phyloP scores from a whole-genome alignment of 2,797 vertebrate genomes.

The Acipenser transmontanus region DNA sequence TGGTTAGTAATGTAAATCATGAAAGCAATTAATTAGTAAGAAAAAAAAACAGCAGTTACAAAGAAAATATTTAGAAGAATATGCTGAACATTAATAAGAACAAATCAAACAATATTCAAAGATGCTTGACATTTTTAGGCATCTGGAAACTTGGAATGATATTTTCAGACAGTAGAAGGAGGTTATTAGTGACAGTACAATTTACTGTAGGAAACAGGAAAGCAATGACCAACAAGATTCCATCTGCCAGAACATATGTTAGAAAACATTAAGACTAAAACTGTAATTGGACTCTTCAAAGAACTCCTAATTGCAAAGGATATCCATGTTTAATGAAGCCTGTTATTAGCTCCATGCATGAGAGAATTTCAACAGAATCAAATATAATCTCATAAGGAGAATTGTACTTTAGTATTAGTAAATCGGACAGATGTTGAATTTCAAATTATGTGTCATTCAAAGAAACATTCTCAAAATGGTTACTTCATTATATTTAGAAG shows the following conservation, averaged over 20 bases:
- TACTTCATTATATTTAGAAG: too few species aligned
- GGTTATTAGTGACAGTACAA: slow-evolving; percentile 19
- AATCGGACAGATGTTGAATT: slow-evolving; percentile 13
- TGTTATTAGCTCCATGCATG: slow-evolving; percentile 10
- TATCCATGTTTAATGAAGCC: slow-evolving; percentile 14
- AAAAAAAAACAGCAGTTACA: too few species aligned
- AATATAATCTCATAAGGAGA: slow-evolving; percentile 4
- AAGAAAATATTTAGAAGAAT: too few species aligned
- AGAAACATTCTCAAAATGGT: slow-evolving; percentile 2
- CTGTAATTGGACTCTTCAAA: slow-evolving; percentile 18
- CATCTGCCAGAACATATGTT: slow-evolving; percentile 24
- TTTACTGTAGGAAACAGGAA: slow-evolving; percentile 10
- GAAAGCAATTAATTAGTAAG: too few species aligned
- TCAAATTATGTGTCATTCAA: background rate
- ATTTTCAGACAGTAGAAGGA: slow-evolving; percentile 10
- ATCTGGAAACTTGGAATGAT: slow-evolving; percentile 13
- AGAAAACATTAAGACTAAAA: slow-evolving; percentile 14
- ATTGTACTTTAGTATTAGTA: background rate
- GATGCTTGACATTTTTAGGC: slow-evolving; percentile 10
- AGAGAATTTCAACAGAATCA: background rate
- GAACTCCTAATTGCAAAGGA: slow-evolving; percentile 21
- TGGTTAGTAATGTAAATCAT: too few species aligned
- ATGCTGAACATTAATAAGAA: too few species aligned
- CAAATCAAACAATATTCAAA: too few species aligned
- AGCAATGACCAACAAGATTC: slow-evolving; percentile 21